Conservation (phyloP, 1,140 invertebrate genomes). For the Amyelois transitella region DNA sequence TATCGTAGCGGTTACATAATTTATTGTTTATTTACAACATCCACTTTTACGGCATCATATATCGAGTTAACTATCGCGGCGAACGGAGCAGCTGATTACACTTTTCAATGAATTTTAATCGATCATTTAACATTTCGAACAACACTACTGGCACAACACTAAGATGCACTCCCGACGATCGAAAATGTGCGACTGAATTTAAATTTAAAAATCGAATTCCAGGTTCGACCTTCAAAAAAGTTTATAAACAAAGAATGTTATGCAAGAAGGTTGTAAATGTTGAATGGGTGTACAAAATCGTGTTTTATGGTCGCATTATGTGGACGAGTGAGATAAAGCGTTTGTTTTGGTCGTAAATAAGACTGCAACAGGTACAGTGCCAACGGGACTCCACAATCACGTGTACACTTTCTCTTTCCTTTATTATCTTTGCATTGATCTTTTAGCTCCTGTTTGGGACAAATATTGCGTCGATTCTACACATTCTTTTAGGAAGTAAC, state of each 20-base stretch:
- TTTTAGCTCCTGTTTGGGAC: conserved; percentile 18
- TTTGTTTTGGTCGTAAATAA: conserved; percentile 73
- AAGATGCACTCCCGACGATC: conserved; percentile 29
- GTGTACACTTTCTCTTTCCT: conserved; percentile 57
- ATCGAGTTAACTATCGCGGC: neutral
- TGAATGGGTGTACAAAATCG: conserved; percentile 52
- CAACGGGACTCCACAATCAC: conserved; percentile 62
- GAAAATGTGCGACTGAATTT: conserved; percentile 41
- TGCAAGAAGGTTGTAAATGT: conserved; percentile 55
- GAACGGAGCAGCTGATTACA: neutral
- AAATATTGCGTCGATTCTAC: neutral
- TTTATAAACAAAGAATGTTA: conserved; percentile 71
- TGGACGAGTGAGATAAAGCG: conserved; percentile 68
- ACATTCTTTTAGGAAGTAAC: no score
- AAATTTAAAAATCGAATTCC: conserved; percentile 22
- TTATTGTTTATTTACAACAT: conserved; percentile 32
- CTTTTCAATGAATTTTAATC: conserved; percentile 38
- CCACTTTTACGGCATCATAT: conserved; percentile 21
- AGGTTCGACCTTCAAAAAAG: conserved; percentile 54
- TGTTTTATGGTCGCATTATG: conserved; percentile 67
- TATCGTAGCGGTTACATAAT: conserved; percentile 29
- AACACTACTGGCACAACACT: neutral
- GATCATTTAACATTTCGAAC: conserved; percentile 9
- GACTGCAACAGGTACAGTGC: conserved; percentile 68
- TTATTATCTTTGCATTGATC: conserved; percentile 53